Conservation (phyloP, 2,797 vertebrate genomes). For the Gymnoscopelus braueri region DNA sequence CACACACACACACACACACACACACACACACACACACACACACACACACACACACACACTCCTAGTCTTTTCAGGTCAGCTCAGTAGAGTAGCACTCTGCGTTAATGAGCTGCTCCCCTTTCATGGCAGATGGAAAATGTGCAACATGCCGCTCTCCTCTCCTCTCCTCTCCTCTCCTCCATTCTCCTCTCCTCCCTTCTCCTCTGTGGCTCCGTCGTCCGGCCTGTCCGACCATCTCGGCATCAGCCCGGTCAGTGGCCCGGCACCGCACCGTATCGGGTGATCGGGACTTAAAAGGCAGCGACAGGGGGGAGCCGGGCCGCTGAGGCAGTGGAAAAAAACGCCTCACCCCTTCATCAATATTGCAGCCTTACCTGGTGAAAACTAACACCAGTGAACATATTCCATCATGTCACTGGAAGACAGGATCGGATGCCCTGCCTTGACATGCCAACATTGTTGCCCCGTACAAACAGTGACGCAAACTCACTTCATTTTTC, state of each 20-base stretch:
- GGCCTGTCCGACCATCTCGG: conserved; percentile 36
- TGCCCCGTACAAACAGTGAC: conserved; percentile 82
- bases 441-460: conserved; percentile 89
- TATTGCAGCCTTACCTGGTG: conserved; percentile 90
- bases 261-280: conserved; percentile 63
- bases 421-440: conserved; percentile 85
- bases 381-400: conserved; percentile 88
- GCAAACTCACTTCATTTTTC: conserved; percentile 87
- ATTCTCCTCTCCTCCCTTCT: conserved; percentile 9
- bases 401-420: conserved; percentile 91
- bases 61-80: conserved; percentile 76
- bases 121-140: conserved; percentile 86
- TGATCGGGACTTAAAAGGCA: conserved; percentile 80
- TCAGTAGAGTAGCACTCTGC: conserved; percentile 75
- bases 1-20: conserved; percentile 20
- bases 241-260: conserved; percentile 36
- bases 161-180: no score
- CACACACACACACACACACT: conserved; percentile 26
- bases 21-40: conserved; percentile 35
- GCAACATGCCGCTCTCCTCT: conserved; percentile 59
- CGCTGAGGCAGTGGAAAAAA: conserved; percentile 92
- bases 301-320: conserved; percentile 66
- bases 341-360: conserved; percentile 91
- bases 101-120: conserved; percentile 84
- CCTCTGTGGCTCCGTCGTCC: conserved; percentile 21